Base-by-base conservation (phyloP, 2,797 vertebrate species). In the Enteromius viviparus region DNA sequence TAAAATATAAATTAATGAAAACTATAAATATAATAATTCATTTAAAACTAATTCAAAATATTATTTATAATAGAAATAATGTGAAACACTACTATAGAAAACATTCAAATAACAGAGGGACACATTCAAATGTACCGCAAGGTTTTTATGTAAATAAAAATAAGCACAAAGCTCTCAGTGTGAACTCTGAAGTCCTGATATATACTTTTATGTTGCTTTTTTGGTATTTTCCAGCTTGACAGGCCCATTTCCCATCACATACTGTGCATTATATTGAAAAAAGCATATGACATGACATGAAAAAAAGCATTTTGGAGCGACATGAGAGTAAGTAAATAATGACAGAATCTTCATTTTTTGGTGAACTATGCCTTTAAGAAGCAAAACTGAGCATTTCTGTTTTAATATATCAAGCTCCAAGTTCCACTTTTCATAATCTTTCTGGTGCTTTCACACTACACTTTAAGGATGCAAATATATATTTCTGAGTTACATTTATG, bases 381-480 rank as follows among this genome's bases (percentile, higher is more conserved):
- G 9, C 71, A 53, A 74, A 74, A 34, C 71, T 53, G 47, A 51
- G 26, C 47, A 29, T 71, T 14, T 71, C 42, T 47, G 68, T 47
- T 71, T 29, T 26, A 51, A 32, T 19, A 10, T 8, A 49, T 29
- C 26, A 71, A 15, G 17, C 70, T 19, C 26, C 26, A 32, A 49
- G 7, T 12, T 53, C 9, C 49, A 9, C 45, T 34, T 74, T 53
- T 74, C 17, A 12, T 53, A 34, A 34, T 4, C 29, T 21, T 29
- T 19, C 69, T 71, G 45, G 21, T 55, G 49, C 21, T 17, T 17
- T 74, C 71, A 70, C 68, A 47, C 42, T 45, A 70, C 40, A 26
- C 68, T 45, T 70, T 47, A 40, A 68, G 65, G 21, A 68, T 40
- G 65, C 34, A 68, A 40, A 64, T 0, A 11, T 23, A 4, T 55